A percentile compares a stretch with the other conserved stretches of the same genome.
phyloP scores from a whole-genome alignment of 2,113 vertebrate species.

The Halcyon senegalensis region DNA sequence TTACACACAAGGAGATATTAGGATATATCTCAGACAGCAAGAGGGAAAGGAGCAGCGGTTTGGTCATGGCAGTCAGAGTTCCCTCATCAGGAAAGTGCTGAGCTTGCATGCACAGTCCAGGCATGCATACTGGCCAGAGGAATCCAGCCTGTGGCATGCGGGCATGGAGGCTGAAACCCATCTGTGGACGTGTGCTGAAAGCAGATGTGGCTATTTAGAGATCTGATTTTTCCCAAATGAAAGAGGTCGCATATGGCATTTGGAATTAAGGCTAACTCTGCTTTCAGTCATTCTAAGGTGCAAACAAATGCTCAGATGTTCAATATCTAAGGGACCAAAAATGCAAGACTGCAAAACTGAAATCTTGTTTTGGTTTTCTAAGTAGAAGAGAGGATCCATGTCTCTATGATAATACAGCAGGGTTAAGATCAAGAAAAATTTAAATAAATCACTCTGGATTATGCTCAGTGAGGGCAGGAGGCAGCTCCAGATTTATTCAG shows the following conservation, averaged over 20 bases:
- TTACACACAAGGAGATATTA: conserved; percentile 12
- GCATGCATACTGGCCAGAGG: not conserved
- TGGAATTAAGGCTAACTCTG: not conserved
- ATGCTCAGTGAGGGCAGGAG: not conserved
- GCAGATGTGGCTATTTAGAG: not conserved
- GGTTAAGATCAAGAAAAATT: not conserved
- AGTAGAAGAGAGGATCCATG: not conserved
- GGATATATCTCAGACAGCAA: not conserved
- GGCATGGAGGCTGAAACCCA: not conserved
- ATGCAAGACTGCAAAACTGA: not conserved
- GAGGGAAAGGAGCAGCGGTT: not conserved
- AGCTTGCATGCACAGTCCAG: not conserved
- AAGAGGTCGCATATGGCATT: not conserved
- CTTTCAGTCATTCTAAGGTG: not conserved
- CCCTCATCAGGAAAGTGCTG: not conserved
- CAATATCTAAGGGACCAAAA: not conserved
- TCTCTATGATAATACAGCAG: not conserved
- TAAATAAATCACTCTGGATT: not conserved
- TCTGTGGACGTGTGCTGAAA: not conserved
- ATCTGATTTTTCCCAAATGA: not conserved
- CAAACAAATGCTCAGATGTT: not conserved
- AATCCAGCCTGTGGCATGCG: not conserved
- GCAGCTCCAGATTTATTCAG: not conserved
- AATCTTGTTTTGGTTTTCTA: not conserved
- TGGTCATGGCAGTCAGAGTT: not conserved